Conservation (phyloP, 2,888 invertebrate species). For the Drosophila conformis region DNA sequence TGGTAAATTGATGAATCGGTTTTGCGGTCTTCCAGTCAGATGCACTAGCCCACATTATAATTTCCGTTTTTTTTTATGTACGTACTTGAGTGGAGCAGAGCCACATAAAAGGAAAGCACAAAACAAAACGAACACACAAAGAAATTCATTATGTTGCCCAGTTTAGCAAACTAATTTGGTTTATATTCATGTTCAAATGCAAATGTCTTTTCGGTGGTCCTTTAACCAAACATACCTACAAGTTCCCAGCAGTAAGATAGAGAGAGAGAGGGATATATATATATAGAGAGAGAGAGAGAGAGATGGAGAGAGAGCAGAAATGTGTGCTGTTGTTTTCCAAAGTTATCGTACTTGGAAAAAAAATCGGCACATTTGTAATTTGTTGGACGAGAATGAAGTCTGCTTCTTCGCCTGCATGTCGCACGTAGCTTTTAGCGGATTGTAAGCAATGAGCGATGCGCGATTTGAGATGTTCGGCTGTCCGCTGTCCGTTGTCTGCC, state of each 20-base stretch:
- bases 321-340: slow-evolving; percentile 31
- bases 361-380: slow-evolving; percentile 64
- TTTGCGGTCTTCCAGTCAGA: slow-evolving; percentile 74
- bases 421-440: slow-evolving; percentile 39
- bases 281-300: background rate
- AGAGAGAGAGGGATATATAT: background rate
- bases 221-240: slow-evolving; percentile 6
- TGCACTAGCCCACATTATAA: slow-evolving; percentile 49
- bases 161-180: slow-evolving; percentile 69
- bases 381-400: slow-evolving; percentile 51
- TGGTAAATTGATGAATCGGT: slow-evolving; percentile 63
- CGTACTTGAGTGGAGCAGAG: slow-evolving; percentile 12
- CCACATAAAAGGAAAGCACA: slow-evolving; percentile 27
- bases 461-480: slow-evolving; percentile 6
- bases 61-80: slow-evolving; percentile 13
- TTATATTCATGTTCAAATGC: slow-evolving; percentile 49
- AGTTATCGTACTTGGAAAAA: slow-evolving; percentile 25
- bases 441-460: slow-evolving; percentile 38
- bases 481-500: slow-evolving; percentile 41
- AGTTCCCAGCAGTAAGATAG: background rate
- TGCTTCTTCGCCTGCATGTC: slow-evolving; percentile 40
- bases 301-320: slow-evolving; percentile 35
- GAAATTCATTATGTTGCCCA: slow-evolving; percentile 46
- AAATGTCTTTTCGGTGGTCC: slow-evolving; percentile 57
- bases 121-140: slow-evolving; percentile 9